These are phyloP conservation scores for Aphelenchoides fujianensis DNA, from an alignment of 1,140 invertebrate genomes.

Conservation along the genomic window DNA sequence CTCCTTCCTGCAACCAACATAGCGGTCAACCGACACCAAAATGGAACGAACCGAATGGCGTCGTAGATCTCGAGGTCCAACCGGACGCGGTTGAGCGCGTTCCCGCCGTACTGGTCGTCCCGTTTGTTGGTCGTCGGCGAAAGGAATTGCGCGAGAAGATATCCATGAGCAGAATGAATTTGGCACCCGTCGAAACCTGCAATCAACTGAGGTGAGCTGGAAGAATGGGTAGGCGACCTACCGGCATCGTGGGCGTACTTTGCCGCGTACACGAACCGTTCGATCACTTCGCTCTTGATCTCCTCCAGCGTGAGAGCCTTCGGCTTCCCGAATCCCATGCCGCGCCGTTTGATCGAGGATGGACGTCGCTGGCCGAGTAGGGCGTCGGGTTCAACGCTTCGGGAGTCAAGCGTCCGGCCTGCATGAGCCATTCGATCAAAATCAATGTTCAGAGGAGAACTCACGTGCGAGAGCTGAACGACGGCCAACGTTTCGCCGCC, in stretches of 20 bases:
- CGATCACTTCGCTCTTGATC: conserved; percentile 33
- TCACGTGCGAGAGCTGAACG: conserved; percentile 25
- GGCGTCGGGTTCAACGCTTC: conserved; percentile 33
- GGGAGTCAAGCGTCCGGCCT: conserved; percentile 37
- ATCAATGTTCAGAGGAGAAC: conserved; percentile 7
- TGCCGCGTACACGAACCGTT: conserved; percentile 29
- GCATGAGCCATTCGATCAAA: conserved; percentile 30
- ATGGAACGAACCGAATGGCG: no score
- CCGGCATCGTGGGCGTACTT: conserved; percentile 27
- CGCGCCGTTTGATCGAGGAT: conserved; percentile 6
- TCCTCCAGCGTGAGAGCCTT: conserved; percentile 19
- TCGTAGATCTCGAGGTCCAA: conserved; percentile 51
- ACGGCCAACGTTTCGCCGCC: conserved; percentile 30
- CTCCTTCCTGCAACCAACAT: no score
- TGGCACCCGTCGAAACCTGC: conserved; percentile 51
- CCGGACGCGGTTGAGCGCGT: conserved; percentile 43
- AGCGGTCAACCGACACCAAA: not conserved
- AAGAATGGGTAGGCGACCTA: not conserved
- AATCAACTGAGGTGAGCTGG: conserved; percentile 5
- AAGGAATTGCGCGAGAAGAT: conserved; percentile 53
- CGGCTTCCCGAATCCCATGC: conserved; percentile 15
- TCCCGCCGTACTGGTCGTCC: conserved; percentile 56
- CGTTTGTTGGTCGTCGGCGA: conserved; percentile 54
- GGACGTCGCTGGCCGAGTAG: conserved; percentile 36
- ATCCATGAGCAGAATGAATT: conserved; percentile 58